Evolutionary conservation across 1,140 invertebrate genomes (phyloP).

Genomic region (Orussus abietinus): DNA sequence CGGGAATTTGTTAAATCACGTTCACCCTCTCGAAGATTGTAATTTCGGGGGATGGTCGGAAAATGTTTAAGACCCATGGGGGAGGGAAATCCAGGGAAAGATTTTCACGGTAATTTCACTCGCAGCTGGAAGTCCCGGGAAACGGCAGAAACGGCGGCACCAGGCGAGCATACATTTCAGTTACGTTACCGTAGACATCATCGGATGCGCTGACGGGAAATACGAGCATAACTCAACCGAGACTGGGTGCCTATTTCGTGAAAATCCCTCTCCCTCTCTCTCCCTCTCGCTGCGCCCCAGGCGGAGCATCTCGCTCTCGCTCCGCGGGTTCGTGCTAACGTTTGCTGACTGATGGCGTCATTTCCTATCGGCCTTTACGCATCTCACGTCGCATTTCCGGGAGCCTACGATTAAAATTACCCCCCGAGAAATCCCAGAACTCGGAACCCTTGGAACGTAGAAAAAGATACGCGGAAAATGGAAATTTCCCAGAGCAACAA

Average conservation of each 20-base stretch:
- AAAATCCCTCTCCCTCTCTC: slow-evolving; percentile 27
- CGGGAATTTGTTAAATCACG: too few species aligned
- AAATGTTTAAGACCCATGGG: too few species aligned
- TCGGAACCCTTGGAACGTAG: not conserved
- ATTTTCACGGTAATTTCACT: not conserved
- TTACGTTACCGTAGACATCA: slow-evolving; percentile 50
- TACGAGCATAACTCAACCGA: slow-evolving; percentile 49
- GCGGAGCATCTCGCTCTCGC: slow-evolving; percentile 3
- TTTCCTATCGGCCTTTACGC: slow-evolving; percentile 42
- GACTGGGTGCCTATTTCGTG: slow-evolving; percentile 41
- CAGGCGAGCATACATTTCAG: slow-evolving; percentile 48
- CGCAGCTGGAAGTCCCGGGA: not conserved
- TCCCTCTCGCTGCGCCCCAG: slow-evolving; percentile 7
- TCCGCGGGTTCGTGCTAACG: slow-evolving; percentile 25
- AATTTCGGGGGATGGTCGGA: too few species aligned
- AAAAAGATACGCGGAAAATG: not conserved
- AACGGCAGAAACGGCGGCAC: slow-evolving; percentile 24
- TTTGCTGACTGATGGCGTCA: slow-evolving; percentile 44
- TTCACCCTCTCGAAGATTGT: too few species aligned
- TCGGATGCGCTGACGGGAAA: slow-evolving; percentile 51
- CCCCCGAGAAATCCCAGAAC: not conserved
- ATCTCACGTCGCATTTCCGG: slow-evolving; percentile 40
- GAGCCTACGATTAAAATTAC: slow-evolving; percentile 17
- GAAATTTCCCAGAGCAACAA: not conserved
- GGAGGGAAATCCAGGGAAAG: not conserved